These are phyloP conservation scores for Todiramphus saurophagus DNA, from an alignment of 2,113 vertebrate species.

Conservation along the genomic window DNA sequence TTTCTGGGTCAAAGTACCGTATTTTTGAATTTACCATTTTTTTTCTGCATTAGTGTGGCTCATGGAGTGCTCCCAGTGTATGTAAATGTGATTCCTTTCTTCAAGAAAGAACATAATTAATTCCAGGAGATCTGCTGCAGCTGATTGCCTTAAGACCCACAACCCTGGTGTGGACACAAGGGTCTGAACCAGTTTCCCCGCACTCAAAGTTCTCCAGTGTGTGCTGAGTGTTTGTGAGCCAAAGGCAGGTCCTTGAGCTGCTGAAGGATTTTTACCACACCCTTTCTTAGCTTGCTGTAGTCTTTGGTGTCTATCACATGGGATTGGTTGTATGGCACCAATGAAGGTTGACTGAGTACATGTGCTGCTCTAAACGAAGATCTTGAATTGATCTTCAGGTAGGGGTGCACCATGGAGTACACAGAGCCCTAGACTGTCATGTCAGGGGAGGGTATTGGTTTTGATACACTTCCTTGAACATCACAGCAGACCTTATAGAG, in stretches of 20 bases:
- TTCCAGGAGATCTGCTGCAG: neutral
- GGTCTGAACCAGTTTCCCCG: neutral
- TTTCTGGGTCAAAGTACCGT: neutral
- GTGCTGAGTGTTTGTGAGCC: neutral
- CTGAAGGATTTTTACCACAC: neutral
- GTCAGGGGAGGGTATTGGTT: neutral
- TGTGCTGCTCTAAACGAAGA: neutral
- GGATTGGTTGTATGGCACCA: neutral
- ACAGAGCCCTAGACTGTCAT: no score
- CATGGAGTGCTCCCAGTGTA: neutral
- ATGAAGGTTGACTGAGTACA: neutral
- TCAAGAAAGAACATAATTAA: neutral
- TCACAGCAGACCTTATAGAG: neutral
- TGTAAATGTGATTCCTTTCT: neutral
- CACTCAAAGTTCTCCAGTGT: neutral
- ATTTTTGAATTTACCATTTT: neutral
- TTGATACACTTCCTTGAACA: fast-evolving
- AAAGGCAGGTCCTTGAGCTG: neutral
- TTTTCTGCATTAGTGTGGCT: neutral
- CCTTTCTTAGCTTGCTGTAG: neutral
- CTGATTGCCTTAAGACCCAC: neutral
- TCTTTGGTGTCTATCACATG: neutral
- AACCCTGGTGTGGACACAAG: neutral
- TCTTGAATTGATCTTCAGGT: neutral
- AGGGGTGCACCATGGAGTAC: neutral